Conservation (phyloP, 1,140 invertebrate genomes). For the Neodiprion lecontei region DNA sequence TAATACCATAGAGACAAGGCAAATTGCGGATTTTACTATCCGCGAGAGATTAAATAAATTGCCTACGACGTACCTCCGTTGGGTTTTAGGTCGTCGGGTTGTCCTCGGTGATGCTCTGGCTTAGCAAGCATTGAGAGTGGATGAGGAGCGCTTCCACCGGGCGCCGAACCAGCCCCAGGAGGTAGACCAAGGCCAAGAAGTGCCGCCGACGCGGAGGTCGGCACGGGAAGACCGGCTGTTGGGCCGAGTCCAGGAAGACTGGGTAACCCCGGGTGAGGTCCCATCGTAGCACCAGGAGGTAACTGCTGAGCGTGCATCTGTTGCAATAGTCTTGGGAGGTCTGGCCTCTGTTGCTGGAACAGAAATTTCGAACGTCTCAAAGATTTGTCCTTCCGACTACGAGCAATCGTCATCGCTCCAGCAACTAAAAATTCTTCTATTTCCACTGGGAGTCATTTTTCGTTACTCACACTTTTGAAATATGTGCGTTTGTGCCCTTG, state of each 20-base stretch:
- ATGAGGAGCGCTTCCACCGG: constrained; percentile 68
- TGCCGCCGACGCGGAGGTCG: constrained; percentile 57
- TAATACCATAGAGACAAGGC: no score
- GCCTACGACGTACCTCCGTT: constrained; percentile 69
- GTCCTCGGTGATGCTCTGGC: constrained; percentile 73
- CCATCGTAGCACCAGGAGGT: constrained; percentile 77
- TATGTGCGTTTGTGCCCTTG: no score
- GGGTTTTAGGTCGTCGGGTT: constrained; percentile 68
- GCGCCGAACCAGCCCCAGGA: constrained; percentile 62
- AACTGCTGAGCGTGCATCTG: constrained; percentile 93
- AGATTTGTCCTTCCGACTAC: background rate
- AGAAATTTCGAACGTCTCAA: constrained; percentile 38
- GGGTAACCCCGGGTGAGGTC: constrained; percentile 63
- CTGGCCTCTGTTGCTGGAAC: constrained; percentile 79
- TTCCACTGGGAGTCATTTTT: no score
- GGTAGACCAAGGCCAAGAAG: constrained; percentile 60
- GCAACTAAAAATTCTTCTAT: background rate
- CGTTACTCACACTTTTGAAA: no score
- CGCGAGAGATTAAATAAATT: background rate
- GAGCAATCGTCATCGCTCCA: background rate
- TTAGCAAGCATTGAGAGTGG: constrained; percentile 74
- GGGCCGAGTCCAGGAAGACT: constrained; percentile 56
- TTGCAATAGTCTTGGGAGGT: constrained; percentile 78
- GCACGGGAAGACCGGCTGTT: constrained; percentile 56
- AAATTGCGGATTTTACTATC: no score